Conservation (phyloP, 1,140 invertebrate genomes). For the Chironomus striatipennis region DNA sequence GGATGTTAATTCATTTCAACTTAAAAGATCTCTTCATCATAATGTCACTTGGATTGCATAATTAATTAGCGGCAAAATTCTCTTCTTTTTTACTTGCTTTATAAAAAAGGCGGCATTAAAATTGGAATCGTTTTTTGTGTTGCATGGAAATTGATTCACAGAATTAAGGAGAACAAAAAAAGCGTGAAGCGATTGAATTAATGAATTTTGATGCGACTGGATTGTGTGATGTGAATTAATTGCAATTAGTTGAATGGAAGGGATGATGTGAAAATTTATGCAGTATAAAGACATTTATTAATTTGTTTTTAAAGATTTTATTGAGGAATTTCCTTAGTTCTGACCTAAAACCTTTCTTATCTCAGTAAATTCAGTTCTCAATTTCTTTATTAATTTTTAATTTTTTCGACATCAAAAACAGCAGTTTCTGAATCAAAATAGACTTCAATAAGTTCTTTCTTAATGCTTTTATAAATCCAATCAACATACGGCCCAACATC, state of each 20-base stretch:
- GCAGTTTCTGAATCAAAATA: no score
- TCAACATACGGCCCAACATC: no score
- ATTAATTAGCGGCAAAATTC: not conserved
- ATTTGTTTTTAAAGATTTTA: not conserved
- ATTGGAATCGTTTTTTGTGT: not conserved
- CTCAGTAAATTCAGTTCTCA: no score
- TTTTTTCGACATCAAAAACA: no score
- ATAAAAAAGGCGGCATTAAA: not conserved
- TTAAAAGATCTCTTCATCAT: constrained; percentile 8
- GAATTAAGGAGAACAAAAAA: not conserved
- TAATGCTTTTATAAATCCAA: no score
- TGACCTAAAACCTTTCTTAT: no score
- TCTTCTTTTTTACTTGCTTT: not conserved
- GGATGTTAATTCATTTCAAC: not conserved
- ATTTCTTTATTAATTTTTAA: no score
- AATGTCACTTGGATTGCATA: constrained; percentile 22
- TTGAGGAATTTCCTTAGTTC: no score
- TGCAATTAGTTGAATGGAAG: not conserved
- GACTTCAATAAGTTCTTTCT: no score
- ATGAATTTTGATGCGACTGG: not conserved
- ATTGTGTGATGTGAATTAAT: constrained; percentile 19
- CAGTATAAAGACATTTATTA: not conserved
- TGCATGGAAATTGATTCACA: not conserved
- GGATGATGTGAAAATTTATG: not conserved
- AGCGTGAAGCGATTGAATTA: not conserved